These are phyloP conservation scores for Lepidothrix coronata DNA, from an alignment of 2,113 vertebrate species.

Conservation along the genomic window DNA sequence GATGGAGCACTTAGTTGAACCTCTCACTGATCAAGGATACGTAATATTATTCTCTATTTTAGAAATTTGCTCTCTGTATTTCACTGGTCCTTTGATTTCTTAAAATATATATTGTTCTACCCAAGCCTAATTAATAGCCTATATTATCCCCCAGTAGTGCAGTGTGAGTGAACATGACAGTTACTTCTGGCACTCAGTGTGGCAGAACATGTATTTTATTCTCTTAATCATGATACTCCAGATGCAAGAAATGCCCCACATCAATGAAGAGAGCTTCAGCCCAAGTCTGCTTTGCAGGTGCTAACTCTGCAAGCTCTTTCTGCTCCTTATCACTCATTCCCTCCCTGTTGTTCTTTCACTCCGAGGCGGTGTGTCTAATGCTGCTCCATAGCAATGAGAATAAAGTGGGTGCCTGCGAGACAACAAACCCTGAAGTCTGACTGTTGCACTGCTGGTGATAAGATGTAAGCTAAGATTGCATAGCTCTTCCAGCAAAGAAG, in stretches of 20 bases:
- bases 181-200: slow-evolving; percentile 14
- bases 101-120: not conserved
- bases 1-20: not conserved
- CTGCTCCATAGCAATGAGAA: not conserved
- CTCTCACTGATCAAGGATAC: not conserved
- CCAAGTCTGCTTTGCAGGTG: slow-evolving; percentile 37
- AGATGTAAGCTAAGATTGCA: slow-evolving; percentile 48
- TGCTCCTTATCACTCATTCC: slow-evolving; percentile 12
- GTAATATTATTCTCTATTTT: not conserved
- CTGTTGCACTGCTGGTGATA: slow-evolving; percentile 22
- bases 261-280: slow-evolving; percentile 34
- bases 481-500: slow-evolving; percentile 2
- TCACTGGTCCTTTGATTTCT: not conserved
- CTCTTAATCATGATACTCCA: slow-evolving; percentile 14
- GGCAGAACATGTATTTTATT: slow-evolving; percentile 13
- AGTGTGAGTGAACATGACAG: not conserved
- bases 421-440: slow-evolving; percentile 21
- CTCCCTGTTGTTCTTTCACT: slow-evolving; percentile 24
- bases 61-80: not conserved
- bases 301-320: slow-evolving; percentile 14
- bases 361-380: not conserved
- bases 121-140: not conserved
- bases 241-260: slow-evolving; percentile 44
- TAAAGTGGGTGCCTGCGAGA: slow-evolving; percentile 7
- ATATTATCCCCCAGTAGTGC: not conserved